Conservation (phyloP, 2,888 invertebrate species). For the Lasioglossum marginatum region DNA sequence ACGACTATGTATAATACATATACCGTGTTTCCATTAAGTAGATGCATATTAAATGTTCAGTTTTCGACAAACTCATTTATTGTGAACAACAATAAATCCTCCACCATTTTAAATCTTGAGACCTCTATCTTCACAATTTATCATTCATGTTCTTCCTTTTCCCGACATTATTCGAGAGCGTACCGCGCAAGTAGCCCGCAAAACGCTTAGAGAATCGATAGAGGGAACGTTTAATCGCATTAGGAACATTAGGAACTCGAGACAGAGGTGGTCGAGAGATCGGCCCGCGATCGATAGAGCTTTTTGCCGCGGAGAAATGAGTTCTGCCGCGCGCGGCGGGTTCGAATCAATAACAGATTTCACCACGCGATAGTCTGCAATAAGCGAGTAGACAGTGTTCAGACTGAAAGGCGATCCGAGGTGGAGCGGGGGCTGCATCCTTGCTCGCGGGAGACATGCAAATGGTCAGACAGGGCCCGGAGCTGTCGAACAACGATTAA, state of each 20-base stretch:
- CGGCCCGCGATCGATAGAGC: background rate
- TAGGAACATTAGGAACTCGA: background rate
- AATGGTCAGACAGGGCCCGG: constrained; percentile 31
- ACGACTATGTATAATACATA: too few relatives aligned
- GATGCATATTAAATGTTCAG: background rate
- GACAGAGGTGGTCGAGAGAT: background rate
- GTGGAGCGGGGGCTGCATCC: background rate
- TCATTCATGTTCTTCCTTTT: background rate
- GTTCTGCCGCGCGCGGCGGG: background rate
- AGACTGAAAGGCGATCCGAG: constrained; percentile 8
- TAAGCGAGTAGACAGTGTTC: constrained; percentile 21
- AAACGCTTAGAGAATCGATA: background rate
- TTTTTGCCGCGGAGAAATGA: constrained; percentile 21
- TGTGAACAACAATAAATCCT: background rate
- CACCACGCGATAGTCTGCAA: constrained; percentile 29
- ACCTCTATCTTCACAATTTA: background rate
- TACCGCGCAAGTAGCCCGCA: background rate
- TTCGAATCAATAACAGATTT: constrained; percentile 44
- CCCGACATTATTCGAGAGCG: background rate
- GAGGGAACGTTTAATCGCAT: background rate
- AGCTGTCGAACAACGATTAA: constrained; percentile 51
- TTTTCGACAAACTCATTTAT: too few relatives aligned
- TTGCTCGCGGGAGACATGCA: constrained; percentile 23
- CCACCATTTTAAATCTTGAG: background rate
- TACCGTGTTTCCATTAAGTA: background rate